phyloP scores from a whole-genome alignment of 2,888 invertebrate species.

The Clostera curtula region DNA sequence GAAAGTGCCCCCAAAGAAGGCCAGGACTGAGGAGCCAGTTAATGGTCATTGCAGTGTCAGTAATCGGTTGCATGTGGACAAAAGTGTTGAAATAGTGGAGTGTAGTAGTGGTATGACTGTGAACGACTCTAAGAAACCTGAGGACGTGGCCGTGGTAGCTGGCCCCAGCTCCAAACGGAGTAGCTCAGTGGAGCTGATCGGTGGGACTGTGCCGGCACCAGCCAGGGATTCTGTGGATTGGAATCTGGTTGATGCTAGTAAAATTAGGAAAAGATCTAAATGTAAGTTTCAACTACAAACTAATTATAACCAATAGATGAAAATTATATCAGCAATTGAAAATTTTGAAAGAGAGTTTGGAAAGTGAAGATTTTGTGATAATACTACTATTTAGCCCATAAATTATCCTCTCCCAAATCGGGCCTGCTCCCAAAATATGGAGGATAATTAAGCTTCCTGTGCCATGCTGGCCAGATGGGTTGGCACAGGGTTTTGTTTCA shows the following conservation, averaged over 20 bases:
- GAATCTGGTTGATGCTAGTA: conserved; percentile 70
- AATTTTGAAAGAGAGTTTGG: too few species aligned
- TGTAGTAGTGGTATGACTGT: conserved; percentile 34
- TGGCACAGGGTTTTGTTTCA: too few species aligned
- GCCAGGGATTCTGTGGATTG: conserved; percentile 64
- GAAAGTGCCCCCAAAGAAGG: conserved; percentile 51
- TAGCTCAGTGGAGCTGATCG: conserved; percentile 63
- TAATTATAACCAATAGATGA: background rate
- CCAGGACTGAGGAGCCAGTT: conserved; percentile 39
- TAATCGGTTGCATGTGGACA: conserved; percentile 33
- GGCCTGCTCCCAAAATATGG: too few species aligned
- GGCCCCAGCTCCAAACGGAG: conserved; percentile 54
- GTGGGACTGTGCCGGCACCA: conserved; percentile 57
- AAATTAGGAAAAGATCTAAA: conserved; percentile 72
- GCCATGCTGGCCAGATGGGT: too few species aligned
- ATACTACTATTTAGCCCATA: too few species aligned
- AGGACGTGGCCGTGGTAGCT: conserved; percentile 38
- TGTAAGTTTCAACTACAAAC: conserved; percentile 35
- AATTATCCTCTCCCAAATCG: too few species aligned
- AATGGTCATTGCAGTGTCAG: conserved; percentile 42
- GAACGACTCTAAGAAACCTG: conserved; percentile 38
- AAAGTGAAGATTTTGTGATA: too few species aligned
- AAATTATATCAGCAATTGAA: too few species aligned
- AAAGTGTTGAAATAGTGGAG: conserved; percentile 60
- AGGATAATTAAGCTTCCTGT: too few species aligned